A percentile compares a stretch with the other conserved stretches of the same genome.
These are phyloP conservation scores for Melanostigma gelatinosum DNA, from an alignment of 2,113 vertebrate genomes.

Conservation along the genomic window DNA sequence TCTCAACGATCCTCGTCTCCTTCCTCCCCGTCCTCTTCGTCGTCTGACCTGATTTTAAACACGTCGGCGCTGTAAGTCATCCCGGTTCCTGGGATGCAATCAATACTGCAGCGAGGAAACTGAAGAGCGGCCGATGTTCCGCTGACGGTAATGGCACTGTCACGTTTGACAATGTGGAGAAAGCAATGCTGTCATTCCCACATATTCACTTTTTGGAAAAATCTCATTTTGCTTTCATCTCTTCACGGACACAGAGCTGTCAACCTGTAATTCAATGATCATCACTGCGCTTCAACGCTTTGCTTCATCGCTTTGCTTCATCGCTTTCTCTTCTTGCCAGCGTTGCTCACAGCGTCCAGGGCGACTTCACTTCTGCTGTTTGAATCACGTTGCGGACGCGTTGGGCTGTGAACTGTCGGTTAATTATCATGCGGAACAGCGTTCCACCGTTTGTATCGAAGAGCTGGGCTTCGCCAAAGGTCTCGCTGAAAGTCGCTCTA, in stretches of 20 bases:
- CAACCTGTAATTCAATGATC: conserved; percentile 74
- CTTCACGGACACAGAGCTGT: conserved; percentile 71
- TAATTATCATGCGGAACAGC: conserved; percentile 14
- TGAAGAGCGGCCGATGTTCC: conserved; percentile 50
- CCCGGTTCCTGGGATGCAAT: conserved; percentile 39
- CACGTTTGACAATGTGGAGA: conserved; percentile 73
- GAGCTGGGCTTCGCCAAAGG: neutral
- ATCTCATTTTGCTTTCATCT: conserved; percentile 77
- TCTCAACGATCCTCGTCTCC: neutral
- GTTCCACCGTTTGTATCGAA: neutral
- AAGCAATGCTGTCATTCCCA: conserved; percentile 72
- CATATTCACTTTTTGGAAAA: conserved; percentile 74
- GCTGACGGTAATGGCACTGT: conserved; percentile 72
- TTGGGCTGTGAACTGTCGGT: conserved; percentile 24
- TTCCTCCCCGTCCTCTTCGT: neutral
- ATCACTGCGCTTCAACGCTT: conserved; percentile 47
- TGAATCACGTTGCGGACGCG: conserved; percentile 39
- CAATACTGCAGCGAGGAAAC: conserved; percentile 56
- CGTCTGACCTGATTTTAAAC: neutral
- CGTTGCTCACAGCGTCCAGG: conserved; percentile 5
- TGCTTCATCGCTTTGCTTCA: conserved; percentile 46
- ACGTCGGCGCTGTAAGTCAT: neutral
- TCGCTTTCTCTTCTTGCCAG: conserved; percentile 6
- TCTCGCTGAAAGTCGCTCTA: neutral
- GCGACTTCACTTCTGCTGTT: conserved; percentile 32